These are phyloP conservation scores for Hirudo medicinalis DNA, from an alignment of 1,140 invertebrate genomes.

Conservation along the genomic window DNA sequence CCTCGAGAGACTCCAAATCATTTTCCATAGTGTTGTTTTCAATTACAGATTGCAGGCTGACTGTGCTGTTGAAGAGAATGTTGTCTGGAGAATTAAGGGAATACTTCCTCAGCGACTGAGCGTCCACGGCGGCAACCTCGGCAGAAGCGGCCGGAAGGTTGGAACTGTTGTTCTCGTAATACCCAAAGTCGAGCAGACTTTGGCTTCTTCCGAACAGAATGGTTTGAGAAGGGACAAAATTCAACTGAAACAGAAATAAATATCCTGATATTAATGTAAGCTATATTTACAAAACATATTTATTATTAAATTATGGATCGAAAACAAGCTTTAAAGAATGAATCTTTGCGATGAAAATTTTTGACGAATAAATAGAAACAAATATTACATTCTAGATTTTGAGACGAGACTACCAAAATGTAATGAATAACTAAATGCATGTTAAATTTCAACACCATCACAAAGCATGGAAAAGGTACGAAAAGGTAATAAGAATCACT, in stretches of 20 bases:
- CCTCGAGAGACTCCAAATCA: constrained; percentile 16
- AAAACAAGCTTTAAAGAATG: too few species aligned
- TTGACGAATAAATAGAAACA: too few species aligned
- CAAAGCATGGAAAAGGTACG: too few species aligned
- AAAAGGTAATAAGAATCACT: too few species aligned
- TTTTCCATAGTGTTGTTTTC: constrained; percentile 36
- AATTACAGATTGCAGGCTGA: constrained; percentile 49
- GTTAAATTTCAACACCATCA: too few species aligned
- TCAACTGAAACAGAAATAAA: constrained; percentile 21
- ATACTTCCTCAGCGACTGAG: neutral
- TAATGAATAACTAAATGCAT: too few species aligned
- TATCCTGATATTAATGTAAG: too few species aligned
- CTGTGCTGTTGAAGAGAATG: constrained; percentile 69
- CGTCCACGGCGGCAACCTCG: neutral
- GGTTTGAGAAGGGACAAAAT: constrained; percentile 22
- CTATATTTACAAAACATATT: too few species aligned
- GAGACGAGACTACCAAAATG: too few species aligned
- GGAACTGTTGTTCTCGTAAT: neutral
- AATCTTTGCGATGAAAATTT: too few species aligned
- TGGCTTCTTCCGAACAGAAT: constrained; percentile 7
- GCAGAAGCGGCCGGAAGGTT: neutral
- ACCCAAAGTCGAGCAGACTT: constrained; percentile 2
- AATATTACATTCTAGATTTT: too few species aligned
- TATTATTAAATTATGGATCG: too few species aligned
- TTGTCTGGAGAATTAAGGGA: constrained; percentile 49